Evolutionary conservation across 2,113 vertebrate species (phyloP).

Genomic region (Albula goreensis): DNA sequence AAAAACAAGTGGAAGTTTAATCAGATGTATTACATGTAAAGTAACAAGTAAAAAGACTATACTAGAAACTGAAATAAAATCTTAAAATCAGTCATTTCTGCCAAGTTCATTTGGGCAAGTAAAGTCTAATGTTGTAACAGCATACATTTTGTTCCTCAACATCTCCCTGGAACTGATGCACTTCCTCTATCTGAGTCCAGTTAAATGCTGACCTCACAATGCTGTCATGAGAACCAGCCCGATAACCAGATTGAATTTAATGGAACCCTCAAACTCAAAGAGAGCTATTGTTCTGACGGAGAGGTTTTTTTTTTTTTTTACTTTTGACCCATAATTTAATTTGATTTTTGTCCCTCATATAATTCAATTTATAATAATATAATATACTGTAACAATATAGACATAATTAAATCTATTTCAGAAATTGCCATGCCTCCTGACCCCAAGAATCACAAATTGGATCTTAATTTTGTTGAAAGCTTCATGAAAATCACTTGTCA

Average conservation of each 20-base stretch:
- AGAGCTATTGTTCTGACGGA: not conserved
- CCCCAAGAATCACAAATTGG: not conserved
- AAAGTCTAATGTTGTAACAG: not conserved
- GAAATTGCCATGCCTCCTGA: not conserved
- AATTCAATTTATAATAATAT: constrained; percentile 20
- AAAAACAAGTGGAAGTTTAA: not conserved
- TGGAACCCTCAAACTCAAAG: constrained; percentile 2
- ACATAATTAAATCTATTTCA: constrained; percentile 21
- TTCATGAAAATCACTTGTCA: not conserved
- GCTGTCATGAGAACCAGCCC: not conserved
- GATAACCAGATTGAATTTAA: not conserved
- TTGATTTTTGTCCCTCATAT: not conserved
- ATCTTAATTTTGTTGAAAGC: not conserved
- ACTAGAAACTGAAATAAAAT: not conserved
- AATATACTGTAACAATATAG: constrained; percentile 9
- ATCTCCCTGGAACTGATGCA: not conserved
- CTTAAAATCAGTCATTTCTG: too few relatives aligned
- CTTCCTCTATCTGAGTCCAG: not conserved
- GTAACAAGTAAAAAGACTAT: not conserved
- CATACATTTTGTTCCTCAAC: not conserved
- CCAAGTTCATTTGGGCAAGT: not conserved
- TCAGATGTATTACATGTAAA: not conserved
- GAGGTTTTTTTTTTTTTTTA: not conserved
- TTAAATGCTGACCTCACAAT: not conserved
- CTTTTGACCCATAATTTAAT: not conserved